A percentile compares a stretch with the other conserved stretches of the same genome.
phyloP scores from a whole-genome alignment of 2,888 invertebrate species.

The Xylota sylvarum region DNA sequence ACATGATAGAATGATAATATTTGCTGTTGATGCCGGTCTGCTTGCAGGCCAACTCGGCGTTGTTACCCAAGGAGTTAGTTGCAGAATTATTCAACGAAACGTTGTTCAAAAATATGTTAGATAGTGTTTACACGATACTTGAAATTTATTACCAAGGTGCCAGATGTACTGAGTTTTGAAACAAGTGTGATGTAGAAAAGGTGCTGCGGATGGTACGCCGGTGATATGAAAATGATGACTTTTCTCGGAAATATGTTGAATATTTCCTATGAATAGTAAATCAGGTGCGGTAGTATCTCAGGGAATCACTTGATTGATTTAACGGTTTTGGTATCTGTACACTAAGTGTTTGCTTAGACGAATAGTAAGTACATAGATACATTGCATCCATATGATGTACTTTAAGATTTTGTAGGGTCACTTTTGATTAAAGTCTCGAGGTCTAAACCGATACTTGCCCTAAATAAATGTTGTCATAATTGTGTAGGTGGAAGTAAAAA shows the following conservation, averaged over 20 bases:
- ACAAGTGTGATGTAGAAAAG: slow-evolving; percentile 15
- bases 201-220: background rate
- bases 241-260: background rate
- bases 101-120: slow-evolving; percentile 67
- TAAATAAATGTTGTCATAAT: no score
- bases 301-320: background rate
- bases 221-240: background rate
- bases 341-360: no score
- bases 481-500: no score
- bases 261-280: background rate
- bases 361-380: no score
- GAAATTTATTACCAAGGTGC: slow-evolving; percentile 60
- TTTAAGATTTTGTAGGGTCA: no score
- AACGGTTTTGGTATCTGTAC: background rate
- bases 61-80: slow-evolving; percentile 15
- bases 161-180: slow-evolving; percentile 33
- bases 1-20: slow-evolving; percentile 69
- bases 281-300: background rate
- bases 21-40: slow-evolving; percentile 44
- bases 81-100: slow-evolving; percentile 73
- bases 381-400: no score
- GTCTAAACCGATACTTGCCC: no score
- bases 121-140: slow-evolving; percentile 66
- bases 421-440: no score
- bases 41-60: background rate